Base-by-base conservation (phyloP, 2,797 vertebrate genomes). In the Sitta carolinensis region DNA sequence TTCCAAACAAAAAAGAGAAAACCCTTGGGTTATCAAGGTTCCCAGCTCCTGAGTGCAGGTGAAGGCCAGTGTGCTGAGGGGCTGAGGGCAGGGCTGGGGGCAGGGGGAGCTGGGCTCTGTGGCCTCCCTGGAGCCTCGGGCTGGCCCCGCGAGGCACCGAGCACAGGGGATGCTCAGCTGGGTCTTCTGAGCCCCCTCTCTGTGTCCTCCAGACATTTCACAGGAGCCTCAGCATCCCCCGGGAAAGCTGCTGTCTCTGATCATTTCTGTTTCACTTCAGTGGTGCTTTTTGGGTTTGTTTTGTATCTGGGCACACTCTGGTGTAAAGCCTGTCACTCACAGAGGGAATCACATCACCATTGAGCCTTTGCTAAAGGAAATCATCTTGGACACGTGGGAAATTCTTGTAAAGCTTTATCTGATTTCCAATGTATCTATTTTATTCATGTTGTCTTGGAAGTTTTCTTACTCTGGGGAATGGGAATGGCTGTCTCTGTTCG, bases 391-490 rank as follows among this genome's bases (percentile, higher is more conserved):
- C 94, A 84, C 47, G 1, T 3, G 83, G 90, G 48, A 68, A 42
- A 82, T 43, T 84, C 89, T 90, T 94, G 95, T 93, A 93, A 94
- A 95, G 94, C 95, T 96, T 95, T 97, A 93, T 94, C 66, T 82
- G 93, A 93, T 95, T 93, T 93, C 87, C 94, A 76, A 0, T 88
- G 81, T 94, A 93, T 89, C 94, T 89, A 88, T 94, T 95, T 95
- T 76, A 82, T 83, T 90, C 91, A 75, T 85, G 87, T 88, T 92
- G 87, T 52, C 81, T n/a, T n/a, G 55, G 82, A 63, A 74, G 80
- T 87, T 95, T 85, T 96, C 95, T 95, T 93, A 95, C 90, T 88
- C 76, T 62, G 7, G 70, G 82, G 76, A 80, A 26, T 50, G 91
- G 29, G 20, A 51, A 84, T 75, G 84, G 93, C 96, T 90, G 86